Percentiles rank a stretch among this genome's conserved stretches.
Evolutionary conservation across 2,113 vertebrate species (phyloP).

Genomic region (Prionailurus bengalensis): DNA sequence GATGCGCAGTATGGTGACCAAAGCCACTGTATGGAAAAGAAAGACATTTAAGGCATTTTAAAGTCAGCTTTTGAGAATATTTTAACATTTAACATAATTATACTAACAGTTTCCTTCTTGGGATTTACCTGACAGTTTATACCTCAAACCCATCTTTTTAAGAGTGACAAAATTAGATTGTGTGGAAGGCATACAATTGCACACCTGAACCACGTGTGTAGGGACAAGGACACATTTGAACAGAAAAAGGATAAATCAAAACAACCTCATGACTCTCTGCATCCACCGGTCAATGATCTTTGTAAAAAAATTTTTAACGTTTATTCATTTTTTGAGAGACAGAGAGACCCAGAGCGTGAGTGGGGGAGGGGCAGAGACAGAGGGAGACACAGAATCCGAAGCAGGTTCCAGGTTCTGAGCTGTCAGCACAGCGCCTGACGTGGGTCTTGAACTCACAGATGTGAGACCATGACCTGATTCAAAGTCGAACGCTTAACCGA

Average conservation of each 20-base stretch:
- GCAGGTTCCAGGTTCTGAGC: no score
- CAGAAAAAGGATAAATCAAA: background rate
- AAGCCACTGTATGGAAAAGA: background rate
- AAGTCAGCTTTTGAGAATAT: background rate
- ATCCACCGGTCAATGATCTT: background rate
- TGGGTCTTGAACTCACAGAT: no score
- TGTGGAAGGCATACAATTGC: background rate
- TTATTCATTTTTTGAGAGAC: no score
- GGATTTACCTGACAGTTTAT: background rate
- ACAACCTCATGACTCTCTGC: rapidly evolving
- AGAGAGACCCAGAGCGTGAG: no score
- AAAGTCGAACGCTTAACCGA: no score
- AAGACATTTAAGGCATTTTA: background rate
- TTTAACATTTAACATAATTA: background rate
- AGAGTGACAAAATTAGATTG: background rate
- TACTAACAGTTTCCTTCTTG: background rate
- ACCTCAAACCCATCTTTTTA: background rate
- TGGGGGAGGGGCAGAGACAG: no score
- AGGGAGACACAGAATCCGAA: no score
- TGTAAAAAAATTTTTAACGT: no score
- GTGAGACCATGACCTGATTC: no score
- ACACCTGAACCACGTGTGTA: background rate
- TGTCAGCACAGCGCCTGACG: no score
- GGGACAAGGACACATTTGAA: background rate
- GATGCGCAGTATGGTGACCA: background rate